Conservation (phyloP, 2,797 vertebrate species). For the Alectoris magna region DNA sequence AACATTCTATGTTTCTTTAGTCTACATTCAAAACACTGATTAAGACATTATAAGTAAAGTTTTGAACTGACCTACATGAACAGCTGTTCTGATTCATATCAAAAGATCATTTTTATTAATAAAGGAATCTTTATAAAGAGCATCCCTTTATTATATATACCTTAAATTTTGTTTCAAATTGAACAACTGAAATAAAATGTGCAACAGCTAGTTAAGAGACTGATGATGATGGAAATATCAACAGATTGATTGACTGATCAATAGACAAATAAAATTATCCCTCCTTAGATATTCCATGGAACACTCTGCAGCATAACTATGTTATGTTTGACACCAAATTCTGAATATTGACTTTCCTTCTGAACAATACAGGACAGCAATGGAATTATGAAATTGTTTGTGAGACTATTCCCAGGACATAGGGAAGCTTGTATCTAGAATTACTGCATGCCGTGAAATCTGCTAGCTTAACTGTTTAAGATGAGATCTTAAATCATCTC, state of each 20-base stretch:
- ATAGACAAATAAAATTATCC: not conserved
- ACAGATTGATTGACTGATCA: too few relatives aligned
- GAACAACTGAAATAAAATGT: not conserved
- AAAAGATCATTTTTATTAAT: not conserved
- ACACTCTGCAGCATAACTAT: not conserved
- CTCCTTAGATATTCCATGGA: not conserved
- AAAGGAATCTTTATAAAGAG: not conserved
- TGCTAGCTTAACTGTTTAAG: not conserved
- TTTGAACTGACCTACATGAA: not conserved
- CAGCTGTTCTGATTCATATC: not conserved
- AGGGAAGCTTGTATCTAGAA: not conserved
- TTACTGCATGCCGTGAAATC: not conserved
- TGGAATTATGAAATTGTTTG: not conserved
- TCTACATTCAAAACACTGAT: not conserved
- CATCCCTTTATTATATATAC: not conserved
- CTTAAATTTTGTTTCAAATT: not conserved
- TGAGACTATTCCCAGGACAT: not conserved
- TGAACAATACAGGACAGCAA: not conserved
- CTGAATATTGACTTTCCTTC: not conserved
- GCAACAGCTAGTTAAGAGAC: not conserved
- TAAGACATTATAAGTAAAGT: not conserved
- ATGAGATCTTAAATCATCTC: not conserved
- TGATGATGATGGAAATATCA: not conserved
- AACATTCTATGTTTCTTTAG: not conserved
- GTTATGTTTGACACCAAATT: not conserved